A percentile compares a stretch with the other conserved stretches of the same genome.
phyloP scores from a whole-genome alignment of 2,797 vertebrate species.

The Orestias chungarensis region DNA sequence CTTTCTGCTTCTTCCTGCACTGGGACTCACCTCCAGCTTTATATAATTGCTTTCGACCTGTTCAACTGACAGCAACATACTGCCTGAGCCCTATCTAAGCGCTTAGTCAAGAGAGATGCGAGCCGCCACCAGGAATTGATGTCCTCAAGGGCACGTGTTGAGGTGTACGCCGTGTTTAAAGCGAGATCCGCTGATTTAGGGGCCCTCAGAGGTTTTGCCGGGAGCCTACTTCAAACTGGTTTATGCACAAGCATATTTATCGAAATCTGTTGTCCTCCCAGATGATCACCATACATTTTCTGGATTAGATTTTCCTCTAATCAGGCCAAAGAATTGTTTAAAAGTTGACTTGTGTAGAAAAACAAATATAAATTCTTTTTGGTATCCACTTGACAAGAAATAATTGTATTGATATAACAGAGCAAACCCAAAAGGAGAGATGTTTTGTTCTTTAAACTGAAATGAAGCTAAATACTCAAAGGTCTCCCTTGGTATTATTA shows the following conservation, averaged over 20 bases:
- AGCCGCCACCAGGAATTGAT: slow-evolving; percentile 56
- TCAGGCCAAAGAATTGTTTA: too few relatives aligned
- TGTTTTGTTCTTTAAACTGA: neutral
- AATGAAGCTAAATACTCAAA: neutral
- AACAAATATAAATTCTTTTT: too few relatives aligned
- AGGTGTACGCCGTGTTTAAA: slow-evolving; percentile 29
- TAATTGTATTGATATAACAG: neutral
- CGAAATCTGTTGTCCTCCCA: slow-evolving; percentile 13
- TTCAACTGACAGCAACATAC: slow-evolving; percentile 50
- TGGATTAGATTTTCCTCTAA: slow-evolving; percentile 39
- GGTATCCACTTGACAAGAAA: neutral
- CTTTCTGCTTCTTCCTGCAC: slow-evolving; percentile 47
- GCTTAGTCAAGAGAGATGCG: slow-evolving; percentile 46
- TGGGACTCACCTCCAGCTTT: slow-evolving; percentile 66
- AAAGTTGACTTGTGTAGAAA: too few relatives aligned
- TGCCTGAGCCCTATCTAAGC: slow-evolving; percentile 40
- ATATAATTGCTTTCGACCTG: slow-evolving; percentile 73
- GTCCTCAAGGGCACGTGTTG: slow-evolving; percentile 35
- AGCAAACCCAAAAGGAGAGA: neutral
- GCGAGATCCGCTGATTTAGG: slow-evolving; percentile 52
- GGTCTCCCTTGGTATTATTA: too few relatives aligned
- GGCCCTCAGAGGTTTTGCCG: slow-evolving; percentile 20
- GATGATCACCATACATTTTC: slow-evolving; percentile 32
- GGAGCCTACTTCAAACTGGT: slow-evolving; percentile 18
- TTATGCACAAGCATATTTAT: slow-evolving; percentile 24